Evolutionary conservation across 2,888 invertebrate genomes (phyloP).

Genomic region (Antitype chi): DNA sequence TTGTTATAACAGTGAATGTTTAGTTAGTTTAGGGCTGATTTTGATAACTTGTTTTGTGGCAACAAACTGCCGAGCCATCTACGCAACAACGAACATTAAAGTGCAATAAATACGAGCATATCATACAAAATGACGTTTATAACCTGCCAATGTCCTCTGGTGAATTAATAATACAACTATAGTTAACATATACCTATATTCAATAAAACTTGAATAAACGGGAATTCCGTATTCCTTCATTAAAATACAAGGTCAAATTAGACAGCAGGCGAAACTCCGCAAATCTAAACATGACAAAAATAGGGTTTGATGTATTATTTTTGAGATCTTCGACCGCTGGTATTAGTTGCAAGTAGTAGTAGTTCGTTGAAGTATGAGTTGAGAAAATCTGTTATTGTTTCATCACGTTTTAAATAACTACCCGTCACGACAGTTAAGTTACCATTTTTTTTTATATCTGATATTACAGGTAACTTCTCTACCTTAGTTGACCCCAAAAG

Average conservation of each 20-base stretch:
- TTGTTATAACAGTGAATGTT: not conserved
- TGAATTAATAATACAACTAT: not conserved
- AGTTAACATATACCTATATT: not conserved
- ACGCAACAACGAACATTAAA: not conserved
- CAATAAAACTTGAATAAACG: conserved; percentile 6
- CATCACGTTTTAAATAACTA: not conserved
- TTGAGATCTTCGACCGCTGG: not conserved
- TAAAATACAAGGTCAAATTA: not conserved
- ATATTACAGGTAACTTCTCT: not conserved
- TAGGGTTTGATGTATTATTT: too few relatives aligned
- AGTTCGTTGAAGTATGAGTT: not conserved
- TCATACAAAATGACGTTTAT: not conserved
- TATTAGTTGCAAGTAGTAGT: too few relatives aligned
- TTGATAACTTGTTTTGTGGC: too few relatives aligned
- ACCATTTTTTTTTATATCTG: not conserved
- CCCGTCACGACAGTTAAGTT: not conserved
- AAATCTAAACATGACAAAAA: not conserved
- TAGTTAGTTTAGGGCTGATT: not conserved
- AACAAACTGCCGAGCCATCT: too few relatives aligned
- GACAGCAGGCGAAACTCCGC: not conserved
- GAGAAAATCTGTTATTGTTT: not conserved
- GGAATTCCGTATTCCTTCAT: not conserved
- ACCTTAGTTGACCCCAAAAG: not conserved
- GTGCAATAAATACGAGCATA: not conserved
- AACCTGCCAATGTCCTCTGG: too few relatives aligned